These are phyloP conservation scores for Gopherus flavomarginatus DNA, from an alignment of 2,113 vertebrate species.

Conservation along the genomic window DNA sequence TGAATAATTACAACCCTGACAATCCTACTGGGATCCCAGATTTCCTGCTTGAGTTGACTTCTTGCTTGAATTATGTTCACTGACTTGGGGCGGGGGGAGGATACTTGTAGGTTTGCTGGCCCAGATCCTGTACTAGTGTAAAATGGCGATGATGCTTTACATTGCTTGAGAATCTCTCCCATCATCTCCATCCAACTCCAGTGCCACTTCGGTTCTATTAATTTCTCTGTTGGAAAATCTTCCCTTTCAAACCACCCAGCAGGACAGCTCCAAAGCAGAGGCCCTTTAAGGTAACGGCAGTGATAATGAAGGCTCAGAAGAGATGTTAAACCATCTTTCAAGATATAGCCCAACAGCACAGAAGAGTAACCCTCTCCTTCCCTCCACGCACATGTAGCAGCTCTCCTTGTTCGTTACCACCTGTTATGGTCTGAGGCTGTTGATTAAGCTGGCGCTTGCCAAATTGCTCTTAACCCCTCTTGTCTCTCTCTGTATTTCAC, in stretches of 20 bases:
- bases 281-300: neutral
- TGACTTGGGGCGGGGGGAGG: neutral
- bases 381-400: no score
- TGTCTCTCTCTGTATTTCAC: neutral
- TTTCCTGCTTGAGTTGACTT: neutral
- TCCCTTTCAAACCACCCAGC: neutral
- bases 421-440: neutral
- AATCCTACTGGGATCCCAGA: neutral
- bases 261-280: neutral
- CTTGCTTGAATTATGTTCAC: neutral
- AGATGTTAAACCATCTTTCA: neutral
- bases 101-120: neutral
- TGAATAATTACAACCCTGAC: neutral
- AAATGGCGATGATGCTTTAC: neutral
- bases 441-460: neutral
- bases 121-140: neutral
- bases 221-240: neutral
- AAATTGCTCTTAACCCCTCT: constrained; percentile 21
- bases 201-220: neutral
- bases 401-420: neutral
- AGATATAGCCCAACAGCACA: neutral
- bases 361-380: neutral
- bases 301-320: neutral
- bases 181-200: neutral
- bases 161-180: neutral